Evolutionary conservation across 1,140 invertebrate species (phyloP), one percentile per base, ranked within the genome.

Genomic region (Drosophila ercepeae): DNA sequence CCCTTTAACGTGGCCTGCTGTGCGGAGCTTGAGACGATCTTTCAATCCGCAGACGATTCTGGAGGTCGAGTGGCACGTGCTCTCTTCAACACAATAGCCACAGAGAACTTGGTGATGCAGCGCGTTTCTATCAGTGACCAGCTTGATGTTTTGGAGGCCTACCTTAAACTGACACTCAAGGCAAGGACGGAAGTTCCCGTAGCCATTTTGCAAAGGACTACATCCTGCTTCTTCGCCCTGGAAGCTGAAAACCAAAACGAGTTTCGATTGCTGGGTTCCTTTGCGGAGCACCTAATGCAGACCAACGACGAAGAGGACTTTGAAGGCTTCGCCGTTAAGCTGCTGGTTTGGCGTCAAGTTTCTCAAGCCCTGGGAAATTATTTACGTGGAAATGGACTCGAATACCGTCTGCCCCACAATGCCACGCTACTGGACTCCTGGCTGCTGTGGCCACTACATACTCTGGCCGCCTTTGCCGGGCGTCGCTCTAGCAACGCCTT

Each of bases 361-460:
- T 74, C 86, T 4, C 14, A 45, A 5, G 63, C 68, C 0, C 19
- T 91, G 16, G 49, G 60, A 4, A 71, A 44, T 19, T 79, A 88
- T 32, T 45, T 91, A 19, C 75, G 73, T 2, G 46, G 53, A 16
- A 82, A 90, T 42, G 34, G 78, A 0, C 73, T 91, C 3, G 90
- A 83, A 13, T 88, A 83, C 11, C 60, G 88, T 0, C 44, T 86
- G 29, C 57, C 72, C 0, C 59, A 83, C 6, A 75, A 77, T 64
- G 69, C 79, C 0, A 11, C 44, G 4, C 23, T 91, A 9, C 18
- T 90, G 44, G 77, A 91, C 42, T 65, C 46, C 0, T 91, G 89
- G 89, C 61, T 91, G 0, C 16, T 89, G 4, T 91, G 90, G 90
- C 89, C 89, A 0, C 45, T 91, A 1, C 82, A 89, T 1, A 70